These are phyloP conservation scores for Clitarchus hookeri DNA, from an alignment of 2,888 invertebrate species.

Conservation along the genomic window DNA sequence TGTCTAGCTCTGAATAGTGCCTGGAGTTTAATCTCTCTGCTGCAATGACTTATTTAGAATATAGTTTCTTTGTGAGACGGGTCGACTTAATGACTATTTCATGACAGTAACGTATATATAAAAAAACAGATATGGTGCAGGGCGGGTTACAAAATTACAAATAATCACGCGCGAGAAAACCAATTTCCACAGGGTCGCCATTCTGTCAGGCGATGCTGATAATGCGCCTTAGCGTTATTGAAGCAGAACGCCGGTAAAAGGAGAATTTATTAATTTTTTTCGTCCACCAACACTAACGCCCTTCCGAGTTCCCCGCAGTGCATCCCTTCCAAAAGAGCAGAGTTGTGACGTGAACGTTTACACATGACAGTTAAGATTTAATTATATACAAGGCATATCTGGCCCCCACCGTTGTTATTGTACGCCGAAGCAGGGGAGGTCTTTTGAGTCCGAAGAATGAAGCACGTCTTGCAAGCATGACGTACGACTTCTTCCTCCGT, in stretches of 20 bases:
- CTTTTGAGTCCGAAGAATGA: neutral
- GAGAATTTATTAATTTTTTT: too few relatives aligned
- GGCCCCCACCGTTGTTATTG: constrained; percentile 21
- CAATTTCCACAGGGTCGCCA: neutral
- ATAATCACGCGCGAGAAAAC: neutral
- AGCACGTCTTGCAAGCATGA: constrained; percentile 20
- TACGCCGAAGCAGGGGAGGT: neutral
- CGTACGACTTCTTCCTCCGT: constrained; percentile 51
- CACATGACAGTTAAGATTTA: constrained; percentile 55
- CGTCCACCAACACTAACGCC: neutral
- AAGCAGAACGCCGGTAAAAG: neutral
- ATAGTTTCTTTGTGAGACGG: neutral
- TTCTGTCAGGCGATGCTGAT: neutral
- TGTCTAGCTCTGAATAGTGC: neutral
- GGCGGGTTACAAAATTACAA: neutral
- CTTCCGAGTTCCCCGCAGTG: neutral
- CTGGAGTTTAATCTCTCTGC: neutral
- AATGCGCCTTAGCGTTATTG: neutral
- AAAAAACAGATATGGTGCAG: neutral
- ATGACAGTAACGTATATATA: neutral
- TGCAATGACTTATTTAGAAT: neutral
- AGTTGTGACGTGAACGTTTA: neutral
- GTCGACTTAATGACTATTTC: neutral
- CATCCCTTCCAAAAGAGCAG: neutral
- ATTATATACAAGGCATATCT: constrained; percentile 48